phyloP scores from a whole-genome alignment of 2,888 invertebrate genomes.

The Smittia aterrima region DNA sequence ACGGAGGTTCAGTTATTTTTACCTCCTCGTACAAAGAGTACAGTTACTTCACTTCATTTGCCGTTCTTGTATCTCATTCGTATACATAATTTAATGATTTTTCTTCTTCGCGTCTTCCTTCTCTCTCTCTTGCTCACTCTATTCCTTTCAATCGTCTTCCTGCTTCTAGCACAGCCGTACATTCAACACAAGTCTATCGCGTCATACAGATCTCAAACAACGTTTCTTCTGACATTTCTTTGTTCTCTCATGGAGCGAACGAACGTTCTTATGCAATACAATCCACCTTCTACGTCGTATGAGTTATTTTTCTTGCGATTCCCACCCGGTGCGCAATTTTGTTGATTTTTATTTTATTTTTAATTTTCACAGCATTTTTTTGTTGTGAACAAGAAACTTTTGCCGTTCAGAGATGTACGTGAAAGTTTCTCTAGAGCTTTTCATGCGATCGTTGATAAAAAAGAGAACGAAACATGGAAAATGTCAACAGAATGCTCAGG shows the following conservation, averaged over 20 bases:
- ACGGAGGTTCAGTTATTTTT: conserved; percentile 30
- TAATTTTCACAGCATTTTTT: no score
- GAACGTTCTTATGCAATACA: neutral
- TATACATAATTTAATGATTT: conserved; percentile 6
- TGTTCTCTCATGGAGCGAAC: neutral
- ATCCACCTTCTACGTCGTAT: no score
- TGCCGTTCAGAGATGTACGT: neutral
- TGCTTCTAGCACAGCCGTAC: no score
- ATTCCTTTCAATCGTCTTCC: neutral
- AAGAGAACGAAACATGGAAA: no score
- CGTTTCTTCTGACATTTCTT: neutral
- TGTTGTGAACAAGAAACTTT: neutral
- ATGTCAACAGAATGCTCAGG: no score
- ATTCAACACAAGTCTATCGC: neutral
- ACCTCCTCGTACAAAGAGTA: conserved; percentile 21
- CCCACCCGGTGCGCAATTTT: neutral
- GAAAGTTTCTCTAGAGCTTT: neutral
- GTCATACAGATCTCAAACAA: neutral
- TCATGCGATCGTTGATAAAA: neutral
- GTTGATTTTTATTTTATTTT: no score
- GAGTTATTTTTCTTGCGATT: no score
- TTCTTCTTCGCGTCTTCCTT: neutral
- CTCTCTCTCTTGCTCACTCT: neutral
- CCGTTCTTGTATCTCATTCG: neutral
- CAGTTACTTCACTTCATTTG: conserved; percentile 12